Evolutionary conservation across 2,113 vertebrate genomes (phyloP).

Genomic region (Nematolebias whitei): DNA sequence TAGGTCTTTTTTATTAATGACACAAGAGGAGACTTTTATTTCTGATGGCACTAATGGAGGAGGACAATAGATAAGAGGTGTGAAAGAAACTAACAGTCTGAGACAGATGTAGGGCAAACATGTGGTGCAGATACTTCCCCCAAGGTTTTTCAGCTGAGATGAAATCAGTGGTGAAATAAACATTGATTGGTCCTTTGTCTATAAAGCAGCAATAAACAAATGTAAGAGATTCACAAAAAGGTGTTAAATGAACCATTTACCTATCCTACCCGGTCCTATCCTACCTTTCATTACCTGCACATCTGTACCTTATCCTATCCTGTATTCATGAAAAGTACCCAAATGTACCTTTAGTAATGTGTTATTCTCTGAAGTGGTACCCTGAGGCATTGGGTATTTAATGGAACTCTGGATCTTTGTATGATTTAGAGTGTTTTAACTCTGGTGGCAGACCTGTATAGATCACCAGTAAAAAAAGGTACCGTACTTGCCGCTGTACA

Average conservation of each 20-base stretch:
- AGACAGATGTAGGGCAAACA: background rate
- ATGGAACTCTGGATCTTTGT: no score
- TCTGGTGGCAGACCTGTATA: no score
- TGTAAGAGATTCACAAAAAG: background rate
- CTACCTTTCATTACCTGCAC: background rate
- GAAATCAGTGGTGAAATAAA: constrained; percentile 2
- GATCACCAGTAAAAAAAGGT: no score
- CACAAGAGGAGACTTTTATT: constrained; percentile 36
- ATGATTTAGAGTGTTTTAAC: no score
- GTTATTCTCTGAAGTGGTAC: no score
- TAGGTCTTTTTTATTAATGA: constrained; percentile 48
- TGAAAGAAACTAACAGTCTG: background rate
- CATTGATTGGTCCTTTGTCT: background rate
- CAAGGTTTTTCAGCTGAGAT: background rate
- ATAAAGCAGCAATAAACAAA: background rate
- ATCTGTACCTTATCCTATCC: background rate
- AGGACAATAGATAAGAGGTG: constrained; percentile 36
- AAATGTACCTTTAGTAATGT: no score
- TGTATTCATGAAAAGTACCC: no score
- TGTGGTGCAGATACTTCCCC: background rate
- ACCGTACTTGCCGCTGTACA: no score
- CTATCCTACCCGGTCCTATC: background rate
- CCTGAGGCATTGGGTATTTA: no score
- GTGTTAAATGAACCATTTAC: background rate
- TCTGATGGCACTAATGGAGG: constrained; percentile 36